phyloP scores from a whole-genome alignment of 1,140 invertebrate species.

The Cotesia glomerata region DNA sequence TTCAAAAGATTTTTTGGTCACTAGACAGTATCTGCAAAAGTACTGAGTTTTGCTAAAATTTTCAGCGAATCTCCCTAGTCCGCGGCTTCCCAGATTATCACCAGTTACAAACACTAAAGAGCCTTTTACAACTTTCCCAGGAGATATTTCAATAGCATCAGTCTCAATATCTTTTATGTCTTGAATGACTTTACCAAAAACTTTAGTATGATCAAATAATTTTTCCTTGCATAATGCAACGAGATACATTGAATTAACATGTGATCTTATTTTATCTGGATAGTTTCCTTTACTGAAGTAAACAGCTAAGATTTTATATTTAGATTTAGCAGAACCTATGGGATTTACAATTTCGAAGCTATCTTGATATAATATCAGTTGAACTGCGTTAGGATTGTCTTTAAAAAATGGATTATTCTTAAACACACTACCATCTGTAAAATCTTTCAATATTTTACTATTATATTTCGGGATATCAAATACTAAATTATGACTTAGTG shows the following conservation, averaged over 20 bases:
- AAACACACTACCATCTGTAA: constrained; percentile 43
- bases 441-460: constrained; percentile 38
- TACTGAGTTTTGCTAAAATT: constrained; percentile 41
- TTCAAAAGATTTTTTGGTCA: constrained; percentile 33
- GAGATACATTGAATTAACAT: too few species aligned
- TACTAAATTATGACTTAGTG: constrained; percentile 33
- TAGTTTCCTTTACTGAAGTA: too few species aligned
- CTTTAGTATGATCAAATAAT: constrained; percentile 40
- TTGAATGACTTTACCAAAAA: constrained; percentile 42
- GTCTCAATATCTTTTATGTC: constrained; percentile 47
- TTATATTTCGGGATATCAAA: constrained; percentile 11
- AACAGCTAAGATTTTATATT: too few species aligned
- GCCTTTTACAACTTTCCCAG: constrained; percentile 36
- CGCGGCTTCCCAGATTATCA: constrained; percentile 45
- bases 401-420: constrained; percentile 45
- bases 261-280: too few species aligned
- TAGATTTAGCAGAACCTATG: too few species aligned
- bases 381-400: constrained; percentile 38
- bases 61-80: constrained; percentile 40
- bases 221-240: too few species aligned
- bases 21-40: constrained; percentile 43
- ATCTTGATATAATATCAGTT: constrained; percentile 53
- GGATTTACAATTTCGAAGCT: too few species aligned
- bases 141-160: constrained; percentile 33
- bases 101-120: constrained; percentile 42